Conservation (phyloP, 2,113 vertebrate genomes). For the Sapajus apella region DNA sequence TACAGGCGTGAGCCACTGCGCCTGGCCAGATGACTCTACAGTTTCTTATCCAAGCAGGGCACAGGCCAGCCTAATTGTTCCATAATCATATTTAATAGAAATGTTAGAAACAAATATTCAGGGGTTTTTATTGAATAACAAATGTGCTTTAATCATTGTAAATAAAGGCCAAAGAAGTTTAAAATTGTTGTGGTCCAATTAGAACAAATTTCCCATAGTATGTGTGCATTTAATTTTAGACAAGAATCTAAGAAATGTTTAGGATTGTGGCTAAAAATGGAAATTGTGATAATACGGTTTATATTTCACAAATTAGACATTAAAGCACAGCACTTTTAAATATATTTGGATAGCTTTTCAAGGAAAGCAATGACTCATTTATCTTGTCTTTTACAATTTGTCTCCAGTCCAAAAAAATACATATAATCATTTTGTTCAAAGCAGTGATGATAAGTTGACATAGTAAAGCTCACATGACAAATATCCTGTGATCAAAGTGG, state of each 20-base stretch:
- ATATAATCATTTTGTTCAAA: conserved; percentile 10
- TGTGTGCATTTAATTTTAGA: neutral
- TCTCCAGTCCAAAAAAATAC: neutral
- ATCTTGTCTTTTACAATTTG: neutral
- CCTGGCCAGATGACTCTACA: neutral
- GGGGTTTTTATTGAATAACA: neutral
- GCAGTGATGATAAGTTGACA: neutral
- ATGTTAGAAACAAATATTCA: neutral
- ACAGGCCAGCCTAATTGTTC: neutral
- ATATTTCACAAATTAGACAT: neutral
- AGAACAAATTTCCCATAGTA: conserved; percentile 30
- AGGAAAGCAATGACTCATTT: conserved; percentile 44
- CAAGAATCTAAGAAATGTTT: conserved; percentile 5
- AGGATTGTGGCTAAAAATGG: conserved; percentile 27
- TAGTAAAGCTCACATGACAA: neutral
- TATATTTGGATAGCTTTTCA: conserved; percentile 25
- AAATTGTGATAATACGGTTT: conserved; percentile 31
- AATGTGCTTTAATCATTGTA: neutral
- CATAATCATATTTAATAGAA: neutral
- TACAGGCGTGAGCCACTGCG: too few relatives aligned
- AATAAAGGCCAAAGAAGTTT: neutral
- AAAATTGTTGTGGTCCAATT: neutral
- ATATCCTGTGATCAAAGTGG: conserved; percentile 54
- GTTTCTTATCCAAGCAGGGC: neutral
- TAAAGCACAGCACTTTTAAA: conserved; percentile 1